Conservation (phyloP, 2,113 vertebrate genomes). For the Macaca mulatta region DNA sequence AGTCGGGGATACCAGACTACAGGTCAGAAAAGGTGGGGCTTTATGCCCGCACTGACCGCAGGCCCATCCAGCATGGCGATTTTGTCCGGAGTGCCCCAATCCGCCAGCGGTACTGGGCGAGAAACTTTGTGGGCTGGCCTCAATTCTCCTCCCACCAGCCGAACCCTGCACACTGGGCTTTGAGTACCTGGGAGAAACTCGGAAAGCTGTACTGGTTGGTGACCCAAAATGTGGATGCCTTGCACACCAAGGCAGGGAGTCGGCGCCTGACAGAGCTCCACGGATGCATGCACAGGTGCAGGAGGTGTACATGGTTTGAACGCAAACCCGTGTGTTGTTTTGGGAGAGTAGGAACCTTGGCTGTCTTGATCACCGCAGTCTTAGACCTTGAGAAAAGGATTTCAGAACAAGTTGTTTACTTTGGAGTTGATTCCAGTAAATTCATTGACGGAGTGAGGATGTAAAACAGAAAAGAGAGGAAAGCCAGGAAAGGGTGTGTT, state of each 20-base stretch:
- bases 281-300: slow-evolving; percentile 93
- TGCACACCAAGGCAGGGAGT: slow-evolving; percentile 95
- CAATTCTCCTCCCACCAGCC: slow-evolving; percentile 93
- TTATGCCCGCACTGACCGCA: slow-evolving; percentile 90
- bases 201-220: slow-evolving; percentile 96
- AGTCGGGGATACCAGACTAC: slow-evolving; percentile 98
- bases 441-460: background rate
- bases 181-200: slow-evolving; percentile 90
- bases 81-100: slow-evolving; percentile 89
- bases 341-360: background rate
- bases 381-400: background rate
- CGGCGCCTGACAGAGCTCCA: slow-evolving; percentile 92
- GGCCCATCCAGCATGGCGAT: slow-evolving; percentile 91
- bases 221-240: slow-evolving; percentile 97
- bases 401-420: background rate
- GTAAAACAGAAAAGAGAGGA: background rate
- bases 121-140: slow-evolving; percentile 97
- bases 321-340: background rate
- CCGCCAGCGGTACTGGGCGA: slow-evolving; percentile 96
- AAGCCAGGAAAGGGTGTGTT: background rate
- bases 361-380: background rate
- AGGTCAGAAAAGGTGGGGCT: slow-evolving; percentile 95
- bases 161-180: slow-evolving; percentile 88
- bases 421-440: background rate
- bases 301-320: background rate